Percentiles rank a stretch among this genome's conserved stretches.
phyloP scores from a whole-genome alignment of 2,113 vertebrate species.

The Aepyceros melampus region DNA sequence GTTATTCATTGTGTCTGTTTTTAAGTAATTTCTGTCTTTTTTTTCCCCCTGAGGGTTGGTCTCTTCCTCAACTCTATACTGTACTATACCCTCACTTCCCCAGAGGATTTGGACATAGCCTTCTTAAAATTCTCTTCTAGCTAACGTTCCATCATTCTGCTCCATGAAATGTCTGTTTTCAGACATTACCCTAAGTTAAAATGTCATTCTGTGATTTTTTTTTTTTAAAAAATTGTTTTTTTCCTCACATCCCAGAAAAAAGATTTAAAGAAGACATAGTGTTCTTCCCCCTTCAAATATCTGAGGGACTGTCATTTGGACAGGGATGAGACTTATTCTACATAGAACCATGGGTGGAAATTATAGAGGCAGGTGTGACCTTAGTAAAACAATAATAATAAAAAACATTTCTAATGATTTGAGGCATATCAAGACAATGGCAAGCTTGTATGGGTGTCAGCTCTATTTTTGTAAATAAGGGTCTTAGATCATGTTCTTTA shows the following conservation, averaged over 20 bases:
- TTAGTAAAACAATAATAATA: background rate
- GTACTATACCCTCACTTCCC: background rate
- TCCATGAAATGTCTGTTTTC: slow-evolving; percentile 4
- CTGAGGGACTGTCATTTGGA: background rate
- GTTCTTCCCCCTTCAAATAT: background rate
- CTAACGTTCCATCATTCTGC: background rate
- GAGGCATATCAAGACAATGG: background rate
- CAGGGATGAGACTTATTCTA: background rate
- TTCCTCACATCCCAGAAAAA: background rate
- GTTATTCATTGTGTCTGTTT: background rate
- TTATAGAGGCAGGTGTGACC: background rate
- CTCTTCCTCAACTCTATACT: background rate
- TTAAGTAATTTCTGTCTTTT: background rate
- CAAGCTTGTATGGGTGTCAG: background rate
- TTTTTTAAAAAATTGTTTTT: no score
- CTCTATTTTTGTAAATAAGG: background rate
- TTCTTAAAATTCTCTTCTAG: background rate
- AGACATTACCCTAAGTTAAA: background rate
- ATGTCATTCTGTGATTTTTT: background rate
- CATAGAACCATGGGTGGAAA: background rate
- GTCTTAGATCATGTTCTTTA: background rate
- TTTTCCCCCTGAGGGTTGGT: background rate
- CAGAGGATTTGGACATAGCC: background rate
- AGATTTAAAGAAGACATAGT: background rate
- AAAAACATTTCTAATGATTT: background rate